These are phyloP conservation scores for Ruditapes philippinarum DNA, from an alignment of 1,140 invertebrate genomes.

Conservation along the genomic window DNA sequence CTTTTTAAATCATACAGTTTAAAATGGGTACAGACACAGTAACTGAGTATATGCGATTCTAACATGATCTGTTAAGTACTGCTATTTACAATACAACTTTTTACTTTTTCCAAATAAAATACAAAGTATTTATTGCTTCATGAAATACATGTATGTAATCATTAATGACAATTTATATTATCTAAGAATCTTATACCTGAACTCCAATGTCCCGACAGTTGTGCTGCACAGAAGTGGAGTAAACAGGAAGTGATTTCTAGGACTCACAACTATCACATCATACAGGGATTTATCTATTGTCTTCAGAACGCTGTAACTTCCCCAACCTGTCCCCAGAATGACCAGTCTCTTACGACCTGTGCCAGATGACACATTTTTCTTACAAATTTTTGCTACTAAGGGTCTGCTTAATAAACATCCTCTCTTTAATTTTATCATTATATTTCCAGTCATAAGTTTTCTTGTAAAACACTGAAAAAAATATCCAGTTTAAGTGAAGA, in stretches of 20 bases:
- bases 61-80: no score
- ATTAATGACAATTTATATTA: no score
- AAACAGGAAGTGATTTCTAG: conserved; percentile 86
- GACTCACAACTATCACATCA: conserved; percentile 85
- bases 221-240: conserved; percentile 85
- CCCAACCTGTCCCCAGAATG: conserved; percentile 85
- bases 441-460: neutral
- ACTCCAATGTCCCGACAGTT: conserved; percentile 86
- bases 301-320: conserved; percentile 85
- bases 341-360: conserved; percentile 73
- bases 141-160: no score
- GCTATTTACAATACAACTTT: no score
- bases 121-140: no score
- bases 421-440: neutral
- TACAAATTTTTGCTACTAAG: neutral
- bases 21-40: no score
- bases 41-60: no score
- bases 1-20: no score
- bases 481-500: no score
- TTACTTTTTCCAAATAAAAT: no score
- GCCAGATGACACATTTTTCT: neutral
- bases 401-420: neutral
- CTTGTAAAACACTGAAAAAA: neutral
- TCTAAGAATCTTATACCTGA: no score
- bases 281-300: conserved; percentile 83